A percentile compares a stretch with the other conserved stretches of the same genome.
These are phyloP conservation scores for Aspidoscelis tigris DNA, from an alignment of 2,113 vertebrate species.

Conservation along the genomic window DNA sequence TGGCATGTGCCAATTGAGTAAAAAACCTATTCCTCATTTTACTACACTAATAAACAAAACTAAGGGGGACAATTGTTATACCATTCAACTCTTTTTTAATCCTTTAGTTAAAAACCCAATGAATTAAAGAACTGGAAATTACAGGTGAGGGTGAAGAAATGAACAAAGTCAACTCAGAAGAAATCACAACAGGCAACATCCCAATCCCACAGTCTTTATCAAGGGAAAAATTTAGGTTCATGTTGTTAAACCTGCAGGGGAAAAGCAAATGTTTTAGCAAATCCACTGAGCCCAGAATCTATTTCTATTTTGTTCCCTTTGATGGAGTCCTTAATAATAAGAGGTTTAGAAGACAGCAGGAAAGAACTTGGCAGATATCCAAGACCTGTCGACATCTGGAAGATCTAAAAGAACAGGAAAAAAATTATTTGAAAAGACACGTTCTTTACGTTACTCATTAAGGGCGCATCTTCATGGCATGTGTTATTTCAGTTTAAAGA, in stretches of 20 bases:
- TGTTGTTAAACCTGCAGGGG: background rate
- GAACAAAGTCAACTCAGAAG: rapidly evolving
- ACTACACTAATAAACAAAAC: slow-evolving; percentile 41
- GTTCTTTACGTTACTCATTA: background rate
- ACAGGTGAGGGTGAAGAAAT: background rate
- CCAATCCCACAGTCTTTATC: slow-evolving; percentile 3
- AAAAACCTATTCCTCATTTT: background rate
- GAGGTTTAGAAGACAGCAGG: background rate
- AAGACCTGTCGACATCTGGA: background rate
- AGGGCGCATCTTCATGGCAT: no score
- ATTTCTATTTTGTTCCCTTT: slow-evolving; percentile 13
- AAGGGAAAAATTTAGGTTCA: slow-evolving; percentile 1
- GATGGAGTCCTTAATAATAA: slow-evolving; percentile 1
- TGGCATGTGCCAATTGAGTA: background rate
- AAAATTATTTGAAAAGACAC: background rate
- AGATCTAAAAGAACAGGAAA: background rate
- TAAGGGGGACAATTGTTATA: slow-evolving; percentile 19
- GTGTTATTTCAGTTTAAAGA: no score
- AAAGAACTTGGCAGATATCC: slow-evolving; percentile 14
- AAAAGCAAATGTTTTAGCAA: background rate
- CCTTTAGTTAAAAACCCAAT: slow-evolving; percentile 15
- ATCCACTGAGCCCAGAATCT: background rate
- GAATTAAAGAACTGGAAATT: slow-evolving; percentile 18
- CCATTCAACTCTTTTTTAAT: slow-evolving; percentile 44
- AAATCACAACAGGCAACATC: slow-evolving; percentile 6